Evolutionary conservation across 1,140 invertebrate species (phyloP), one percentile per base, ranked within the genome.

Genomic region (Trichonephila clavipes): DNA sequence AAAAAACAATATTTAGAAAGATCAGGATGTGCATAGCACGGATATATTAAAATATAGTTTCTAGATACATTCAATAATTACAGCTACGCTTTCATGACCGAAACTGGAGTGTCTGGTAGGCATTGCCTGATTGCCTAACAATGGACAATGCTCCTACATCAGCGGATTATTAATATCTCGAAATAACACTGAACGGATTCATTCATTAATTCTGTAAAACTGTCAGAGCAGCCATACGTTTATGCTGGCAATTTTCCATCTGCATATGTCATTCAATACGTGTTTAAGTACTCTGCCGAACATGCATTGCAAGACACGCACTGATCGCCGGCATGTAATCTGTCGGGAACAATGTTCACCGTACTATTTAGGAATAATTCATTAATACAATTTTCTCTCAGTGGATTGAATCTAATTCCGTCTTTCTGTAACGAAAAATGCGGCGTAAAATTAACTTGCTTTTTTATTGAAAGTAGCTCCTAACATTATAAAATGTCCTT

Each of bases 181-280:
- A 64, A 64, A 64, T 64, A 64, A 77, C 72, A 16, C 34, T 12
- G 72, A 34, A 77, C 24, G 28, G 24, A 19, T 21, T 24, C 14
- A 77, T 77, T 77, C 72, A 77, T 77, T 77, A 77, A 77, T 77
- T 77, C 72, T 40, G 28, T 77, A 77, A 77, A 77, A 77, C 28
- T 69, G 72, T 40, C 72, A 77, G 72, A 77, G 72, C 14, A 40
- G 16, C 14, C 62, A 77, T 12, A 28, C 28, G 66, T 28, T 21
- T 40, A 34, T 19, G 28, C 18, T 77, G 72, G 72, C 72, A 34
- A 34, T 77, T 77, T 77, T 77, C 72, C 72, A 77, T 77, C 72
- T 77, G 72, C 24, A 34, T 19, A 34, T 77, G 72, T 77, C 72
- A 77, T 77, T 77, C 34, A 28, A 77, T 28, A 28, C 18, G 34